Evolutionary conservation across 2,113 vertebrate species (phyloP).

Genomic region (Pseudolaguvia tuberculata): DNA sequence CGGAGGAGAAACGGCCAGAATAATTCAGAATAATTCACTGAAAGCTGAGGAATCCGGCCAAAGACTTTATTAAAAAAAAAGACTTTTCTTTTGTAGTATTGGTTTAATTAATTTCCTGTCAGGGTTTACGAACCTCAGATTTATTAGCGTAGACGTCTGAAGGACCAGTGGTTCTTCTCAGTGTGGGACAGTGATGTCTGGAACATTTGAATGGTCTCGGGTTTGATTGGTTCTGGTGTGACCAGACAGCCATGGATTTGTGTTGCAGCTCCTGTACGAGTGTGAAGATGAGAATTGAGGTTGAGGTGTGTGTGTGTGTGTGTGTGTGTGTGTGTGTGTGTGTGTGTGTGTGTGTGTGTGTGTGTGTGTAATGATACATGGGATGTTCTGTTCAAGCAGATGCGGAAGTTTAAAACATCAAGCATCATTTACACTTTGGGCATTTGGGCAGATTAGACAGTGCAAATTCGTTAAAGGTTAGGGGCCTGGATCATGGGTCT

Average conservation of each 20-base stretch:
- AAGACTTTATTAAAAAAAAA: constrained; percentile 11
- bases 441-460: too few relatives aligned
- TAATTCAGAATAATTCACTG: constrained; percentile 14
- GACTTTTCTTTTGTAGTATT: constrained; percentile 21
- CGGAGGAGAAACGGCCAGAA: constrained; percentile 4
- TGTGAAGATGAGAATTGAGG: constrained; percentile 4
- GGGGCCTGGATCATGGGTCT: too few relatives aligned
- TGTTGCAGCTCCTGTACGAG: constrained; percentile 8
- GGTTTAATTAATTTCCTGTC: constrained; percentile 36
- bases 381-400: too few relatives aligned
- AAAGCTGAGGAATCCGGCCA: not conserved
- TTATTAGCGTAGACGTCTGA: constrained; percentile 46
- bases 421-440: too few relatives aligned
- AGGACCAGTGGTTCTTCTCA: constrained; percentile 28
- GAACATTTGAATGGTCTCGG: constrained; percentile 38
- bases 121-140: constrained; percentile 38
- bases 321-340: too few relatives aligned
- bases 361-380: too few relatives aligned
- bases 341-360: too few relatives aligned
- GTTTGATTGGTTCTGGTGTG: constrained; percentile 33
- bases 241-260: constrained; percentile 33
- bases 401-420: too few relatives aligned
- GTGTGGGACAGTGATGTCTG: constrained; percentile 34
- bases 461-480: too few relatives aligned
- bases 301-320: too few relatives aligned